Conservation (phyloP, 1,140 invertebrate genomes). For the Amyelois transitella region DNA sequence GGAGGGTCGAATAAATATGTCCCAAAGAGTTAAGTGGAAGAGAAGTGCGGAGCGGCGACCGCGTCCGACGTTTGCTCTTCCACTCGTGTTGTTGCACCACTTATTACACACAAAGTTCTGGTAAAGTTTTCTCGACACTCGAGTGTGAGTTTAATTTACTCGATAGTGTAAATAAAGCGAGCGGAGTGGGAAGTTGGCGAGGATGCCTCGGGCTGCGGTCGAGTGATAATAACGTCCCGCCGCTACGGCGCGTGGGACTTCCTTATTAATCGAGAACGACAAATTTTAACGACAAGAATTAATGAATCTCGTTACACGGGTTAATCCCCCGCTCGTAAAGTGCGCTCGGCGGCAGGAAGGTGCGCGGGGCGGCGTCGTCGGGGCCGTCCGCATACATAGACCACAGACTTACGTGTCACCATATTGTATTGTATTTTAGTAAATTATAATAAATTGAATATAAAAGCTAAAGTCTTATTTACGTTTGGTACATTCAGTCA, state of each 20-base stretch:
- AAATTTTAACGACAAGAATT: constrained; percentile 77
- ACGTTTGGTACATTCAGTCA: too few relatives aligned
- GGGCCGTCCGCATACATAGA: constrained; percentile 27
- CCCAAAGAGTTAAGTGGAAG: constrained; percentile 73
- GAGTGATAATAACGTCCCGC: constrained; percentile 66
- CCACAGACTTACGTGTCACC: background rate
- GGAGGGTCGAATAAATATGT: constrained; percentile 74
- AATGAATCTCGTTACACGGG: constrained; percentile 76
- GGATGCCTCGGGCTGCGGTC: constrained; percentile 58
- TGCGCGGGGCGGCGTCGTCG: constrained; percentile 53
- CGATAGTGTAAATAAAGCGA: constrained; percentile 76
- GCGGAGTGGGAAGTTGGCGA: constrained; percentile 65
- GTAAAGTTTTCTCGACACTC: constrained; percentile 71
- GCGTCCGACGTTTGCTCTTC: constrained; percentile 74
- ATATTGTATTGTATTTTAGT: too few relatives aligned
- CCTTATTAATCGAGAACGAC: constrained; percentile 76
- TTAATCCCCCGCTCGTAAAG: constrained; percentile 75
- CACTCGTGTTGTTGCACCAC: constrained; percentile 73
- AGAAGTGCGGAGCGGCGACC: constrained; percentile 66
- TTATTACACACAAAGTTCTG: constrained; percentile 75
- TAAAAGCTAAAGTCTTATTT: too few relatives aligned
- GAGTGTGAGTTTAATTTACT: constrained; percentile 75
- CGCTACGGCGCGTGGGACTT: constrained; percentile 42
- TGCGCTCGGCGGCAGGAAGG: constrained; percentile 50
- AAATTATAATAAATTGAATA: too few relatives aligned